A percentile compares a stretch with the other conserved stretches of the same genome.
Evolutionary conservation across 2,113 vertebrate genomes (phyloP).

Genomic region (Gymnobelideus leadbeateri): DNA sequence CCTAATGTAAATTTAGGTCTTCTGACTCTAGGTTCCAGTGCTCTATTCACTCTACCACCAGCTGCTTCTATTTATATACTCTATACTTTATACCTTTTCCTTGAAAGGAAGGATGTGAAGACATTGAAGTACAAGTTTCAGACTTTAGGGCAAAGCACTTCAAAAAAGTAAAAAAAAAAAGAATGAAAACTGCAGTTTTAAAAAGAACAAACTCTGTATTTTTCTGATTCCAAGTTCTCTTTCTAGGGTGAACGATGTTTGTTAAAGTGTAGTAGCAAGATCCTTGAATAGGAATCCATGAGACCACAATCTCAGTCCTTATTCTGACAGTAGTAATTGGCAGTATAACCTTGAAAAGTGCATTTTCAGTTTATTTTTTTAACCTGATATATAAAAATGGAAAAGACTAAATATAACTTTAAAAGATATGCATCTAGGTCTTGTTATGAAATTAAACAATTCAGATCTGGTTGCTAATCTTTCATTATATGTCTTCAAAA

Average conservation of each 20-base stretch:
- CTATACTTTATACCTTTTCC: background rate
- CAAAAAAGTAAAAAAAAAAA: background rate
- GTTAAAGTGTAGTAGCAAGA: background rate
- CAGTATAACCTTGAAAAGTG: background rate
- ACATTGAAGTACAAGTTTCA: background rate
- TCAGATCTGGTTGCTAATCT: constrained; percentile 5
- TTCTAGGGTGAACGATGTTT: background rate
- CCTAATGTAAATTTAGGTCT: background rate
- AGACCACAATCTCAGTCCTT: background rate
- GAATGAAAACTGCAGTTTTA: background rate
- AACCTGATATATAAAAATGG: background rate
- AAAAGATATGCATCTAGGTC: background rate
- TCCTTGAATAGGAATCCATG: background rate
- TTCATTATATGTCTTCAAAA: constrained; percentile 26
- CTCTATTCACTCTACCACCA: background rate
- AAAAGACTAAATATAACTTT: background rate
- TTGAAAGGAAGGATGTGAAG: background rate
- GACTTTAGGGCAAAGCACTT: background rate
- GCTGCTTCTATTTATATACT: background rate
- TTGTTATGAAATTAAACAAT: background rate
- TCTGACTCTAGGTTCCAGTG: background rate
- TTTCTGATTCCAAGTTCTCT: background rate
- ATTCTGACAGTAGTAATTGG: background rate
- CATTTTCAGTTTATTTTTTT: background rate
- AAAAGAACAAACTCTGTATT: background rate